phyloP scores from a whole-genome alignment of 2,113 vertebrate species.

The Caretta caretta region DNA sequence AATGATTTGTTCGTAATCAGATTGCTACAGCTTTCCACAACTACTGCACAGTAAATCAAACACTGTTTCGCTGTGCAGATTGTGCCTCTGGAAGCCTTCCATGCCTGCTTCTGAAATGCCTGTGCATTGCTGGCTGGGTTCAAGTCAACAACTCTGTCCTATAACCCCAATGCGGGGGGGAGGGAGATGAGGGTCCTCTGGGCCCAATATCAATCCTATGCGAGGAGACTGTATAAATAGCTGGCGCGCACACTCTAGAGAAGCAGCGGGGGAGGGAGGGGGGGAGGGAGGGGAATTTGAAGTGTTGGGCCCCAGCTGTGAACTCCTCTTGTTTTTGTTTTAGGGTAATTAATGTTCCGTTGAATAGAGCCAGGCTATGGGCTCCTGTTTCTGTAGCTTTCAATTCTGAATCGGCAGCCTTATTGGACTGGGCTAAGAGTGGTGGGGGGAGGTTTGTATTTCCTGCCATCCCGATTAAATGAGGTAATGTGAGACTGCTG shows the following conservation, averaged over 20 bases:
- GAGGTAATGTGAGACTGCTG: constrained; percentile 30
- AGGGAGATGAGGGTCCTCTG: neutral
- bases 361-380: constrained; percentile 55
- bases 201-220: neutral
- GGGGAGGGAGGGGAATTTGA: constrained; percentile 32
- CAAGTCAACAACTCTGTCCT: neutral
- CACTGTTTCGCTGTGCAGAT: neutral
- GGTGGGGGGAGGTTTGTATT: constrained; percentile 37
- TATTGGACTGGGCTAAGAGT: neutral
- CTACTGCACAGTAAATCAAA: neutral
- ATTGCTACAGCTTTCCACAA: neutral
- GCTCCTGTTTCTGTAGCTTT: constrained; percentile 59
- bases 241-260: constrained; percentile 2
- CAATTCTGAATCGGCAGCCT: constrained; percentile 46
- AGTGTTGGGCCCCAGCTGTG: constrained; percentile 68
- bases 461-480: constrained; percentile 54
- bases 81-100: neutral
- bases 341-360: constrained; percentile 77
- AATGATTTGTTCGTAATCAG: fast-evolving
- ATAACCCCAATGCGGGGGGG: neutral
- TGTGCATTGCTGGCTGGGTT: neutral
- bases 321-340: constrained; percentile 74
- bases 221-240: constrained; percentile 45
- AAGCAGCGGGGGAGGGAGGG: constrained; percentile 47
- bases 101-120: neutral